Evolutionary conservation across 1,140 invertebrate genomes (phyloP).

Genomic region (Cotesia glomerata): DNA sequence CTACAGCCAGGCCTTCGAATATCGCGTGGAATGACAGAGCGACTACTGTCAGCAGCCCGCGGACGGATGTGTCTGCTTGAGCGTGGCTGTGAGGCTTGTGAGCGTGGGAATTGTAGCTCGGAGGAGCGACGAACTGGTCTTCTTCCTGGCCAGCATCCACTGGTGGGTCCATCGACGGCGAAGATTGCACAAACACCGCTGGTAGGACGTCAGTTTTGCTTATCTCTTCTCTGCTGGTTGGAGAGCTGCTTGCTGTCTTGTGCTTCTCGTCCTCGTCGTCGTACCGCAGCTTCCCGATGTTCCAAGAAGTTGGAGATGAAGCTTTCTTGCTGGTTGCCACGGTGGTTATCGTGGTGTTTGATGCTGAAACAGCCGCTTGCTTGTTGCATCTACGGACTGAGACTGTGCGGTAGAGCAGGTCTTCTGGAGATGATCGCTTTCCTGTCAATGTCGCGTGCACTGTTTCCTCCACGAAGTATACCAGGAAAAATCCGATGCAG

Average conservation of each 20-base stretch:
- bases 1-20: conserved; percentile 83
- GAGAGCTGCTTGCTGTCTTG: not conserved
- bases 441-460: conserved; percentile 68
- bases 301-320: conserved; percentile 22
- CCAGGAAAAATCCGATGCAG: conserved; percentile 75
- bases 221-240: conserved; percentile 8
- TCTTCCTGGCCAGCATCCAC: conserved; percentile 19
- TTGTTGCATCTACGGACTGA: conserved; percentile 65
- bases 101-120: not conserved
- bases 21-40: conserved; percentile 82
- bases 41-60: conserved; percentile 72
- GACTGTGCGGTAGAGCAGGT: conserved; percentile 65
- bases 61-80: conserved; percentile 59
- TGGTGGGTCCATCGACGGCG: conserved; percentile 33
- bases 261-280: conserved; percentile 28
- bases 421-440: conserved; percentile 60
- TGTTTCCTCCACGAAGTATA: conserved; percentile 75
- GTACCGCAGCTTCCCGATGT: conserved; percentile 24
- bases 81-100: not conserved
- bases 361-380: conserved; percentile 30
- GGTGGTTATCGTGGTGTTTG: conserved; percentile 35
- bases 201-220: conserved; percentile 34
- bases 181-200: conserved; percentile 47
- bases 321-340: conserved; percentile 26
- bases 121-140: conserved; percentile 15